Evolutionary conservation across 2,888 invertebrate species (phyloP).

Genomic region (Galerucella nymphaeae): DNA sequence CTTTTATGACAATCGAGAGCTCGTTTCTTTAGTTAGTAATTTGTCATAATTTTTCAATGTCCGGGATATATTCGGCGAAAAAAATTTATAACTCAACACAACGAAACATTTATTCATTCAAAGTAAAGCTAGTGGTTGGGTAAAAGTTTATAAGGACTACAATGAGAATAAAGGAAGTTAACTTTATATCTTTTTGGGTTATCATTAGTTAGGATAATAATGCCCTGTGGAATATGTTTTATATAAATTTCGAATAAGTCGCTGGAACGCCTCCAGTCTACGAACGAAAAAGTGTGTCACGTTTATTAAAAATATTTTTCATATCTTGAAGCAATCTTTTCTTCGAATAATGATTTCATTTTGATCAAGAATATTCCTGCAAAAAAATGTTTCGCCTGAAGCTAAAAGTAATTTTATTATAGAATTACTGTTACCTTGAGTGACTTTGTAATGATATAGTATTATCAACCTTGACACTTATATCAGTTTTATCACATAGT

Average conservation of each 20-base stretch:
- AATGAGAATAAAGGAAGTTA: no score
- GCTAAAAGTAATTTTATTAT: not conserved
- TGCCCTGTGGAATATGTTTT: not conserved
- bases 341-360: constrained; percentile 1
- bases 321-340: not conserved
- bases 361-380: not conserved
- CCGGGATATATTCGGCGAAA: no score
- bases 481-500: constrained; percentile 2
- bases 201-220: no score
- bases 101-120: no score
- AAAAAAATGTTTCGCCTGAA: not conserved
- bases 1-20: no score
- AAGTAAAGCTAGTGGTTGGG: no score
- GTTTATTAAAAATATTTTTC: not conserved
- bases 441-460: constrained; percentile 6
- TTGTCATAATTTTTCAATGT: no score
- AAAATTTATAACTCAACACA: no score
- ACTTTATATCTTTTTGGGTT: no score
- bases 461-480: not conserved
- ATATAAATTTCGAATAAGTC: not conserved
- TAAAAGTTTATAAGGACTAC: no score
- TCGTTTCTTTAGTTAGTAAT: no score
- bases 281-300: not conserved
- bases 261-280: not conserved
- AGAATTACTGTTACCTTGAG: not conserved